Percentiles rank a stretch among this genome's conserved stretches.
Conservation (phyloP, 2,888 invertebrate genomes). For the Tinea pellionella region DNA sequence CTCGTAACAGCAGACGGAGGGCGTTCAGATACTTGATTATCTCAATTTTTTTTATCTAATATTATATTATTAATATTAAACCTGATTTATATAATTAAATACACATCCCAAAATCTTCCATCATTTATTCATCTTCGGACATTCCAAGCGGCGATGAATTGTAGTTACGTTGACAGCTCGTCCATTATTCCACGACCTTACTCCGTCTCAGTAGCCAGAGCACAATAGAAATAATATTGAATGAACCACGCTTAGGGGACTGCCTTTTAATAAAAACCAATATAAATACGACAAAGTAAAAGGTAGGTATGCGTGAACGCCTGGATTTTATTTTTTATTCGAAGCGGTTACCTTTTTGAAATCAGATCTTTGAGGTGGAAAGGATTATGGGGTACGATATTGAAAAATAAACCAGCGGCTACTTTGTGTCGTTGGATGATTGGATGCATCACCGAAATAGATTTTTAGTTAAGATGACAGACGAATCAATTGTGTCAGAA, state of each 20-base stretch:
- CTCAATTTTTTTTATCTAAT: no score
- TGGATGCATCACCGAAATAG: slow-evolving; percentile 1
- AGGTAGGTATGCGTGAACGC: not conserved
- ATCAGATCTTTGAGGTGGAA: slow-evolving; percentile 1
- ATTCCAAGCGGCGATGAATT: not conserved
- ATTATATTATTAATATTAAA: no score
- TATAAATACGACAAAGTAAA: slow-evolving; percentile 10
- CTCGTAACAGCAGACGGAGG: no score
- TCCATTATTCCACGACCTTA: slow-evolving; percentile 8
- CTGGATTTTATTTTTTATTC: slow-evolving; percentile 2
- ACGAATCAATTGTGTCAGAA: not conserved
- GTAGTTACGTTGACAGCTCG: slow-evolving; percentile 6
- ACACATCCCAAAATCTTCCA: not conserved
- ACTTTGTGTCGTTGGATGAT: not conserved
- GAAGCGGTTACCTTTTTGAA: slow-evolving; percentile 4
- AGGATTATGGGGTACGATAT: not conserved
- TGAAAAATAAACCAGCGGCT: not conserved
- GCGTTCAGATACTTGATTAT: no score
- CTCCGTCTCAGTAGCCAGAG: not conserved
- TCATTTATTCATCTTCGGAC: not conserved
- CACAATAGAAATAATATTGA: slow-evolving; percentile 49
- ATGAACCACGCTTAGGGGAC: slow-evolving; percentile 30
- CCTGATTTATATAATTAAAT: no score
- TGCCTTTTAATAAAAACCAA: slow-evolving; percentile 5
- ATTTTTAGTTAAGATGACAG: not conserved